phyloP scores from a whole-genome alignment of 2,888 invertebrate genomes.

The Anoplius nigerrimus region DNA sequence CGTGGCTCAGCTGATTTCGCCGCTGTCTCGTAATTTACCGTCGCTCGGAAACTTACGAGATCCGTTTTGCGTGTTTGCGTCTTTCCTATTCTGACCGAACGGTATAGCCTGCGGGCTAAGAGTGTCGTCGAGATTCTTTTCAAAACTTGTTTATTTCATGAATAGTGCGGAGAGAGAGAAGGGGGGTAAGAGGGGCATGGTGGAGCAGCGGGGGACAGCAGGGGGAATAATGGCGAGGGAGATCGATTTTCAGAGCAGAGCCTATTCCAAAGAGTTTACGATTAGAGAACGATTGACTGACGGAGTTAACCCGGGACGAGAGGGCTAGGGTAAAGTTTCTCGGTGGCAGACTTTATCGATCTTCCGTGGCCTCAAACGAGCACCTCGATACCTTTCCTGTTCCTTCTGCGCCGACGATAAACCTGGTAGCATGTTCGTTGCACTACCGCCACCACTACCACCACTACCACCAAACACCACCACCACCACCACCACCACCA shows the following conservation, averaged over 20 bases:
- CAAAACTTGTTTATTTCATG: too few relatives aligned
- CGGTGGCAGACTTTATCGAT: constrained; percentile 61
- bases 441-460: not conserved
- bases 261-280: constrained; percentile 53
- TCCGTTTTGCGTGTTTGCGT: not conserved
- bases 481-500: too few relatives aligned
- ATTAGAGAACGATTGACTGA: constrained; percentile 61
- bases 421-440: constrained; percentile 38
- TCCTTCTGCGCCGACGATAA: constrained; percentile 41
- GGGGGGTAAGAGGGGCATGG: not conserved
- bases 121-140: too few relatives aligned
- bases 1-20: constrained; percentile 52
- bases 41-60: constrained; percentile 30
- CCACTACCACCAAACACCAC: too few relatives aligned
- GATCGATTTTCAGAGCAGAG: constrained; percentile 53
- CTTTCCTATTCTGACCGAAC: too few relatives aligned
- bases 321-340: constrained; percentile 51
- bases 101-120: too few relatives aligned
- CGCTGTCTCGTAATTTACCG: constrained; percentile 25
- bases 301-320: constrained; percentile 51
- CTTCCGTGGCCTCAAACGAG: constrained; percentile 57
- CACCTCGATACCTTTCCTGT: constrained; percentile 55
- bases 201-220: not conserved
- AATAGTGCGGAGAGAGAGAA: too few relatives aligned
- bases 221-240: constrained; percentile 19